Evolutionary conservation across 2,797 vertebrate species (phyloP), one percentile per base, ranked within the genome.

Genomic region (Gobio occitaniae): DNA sequence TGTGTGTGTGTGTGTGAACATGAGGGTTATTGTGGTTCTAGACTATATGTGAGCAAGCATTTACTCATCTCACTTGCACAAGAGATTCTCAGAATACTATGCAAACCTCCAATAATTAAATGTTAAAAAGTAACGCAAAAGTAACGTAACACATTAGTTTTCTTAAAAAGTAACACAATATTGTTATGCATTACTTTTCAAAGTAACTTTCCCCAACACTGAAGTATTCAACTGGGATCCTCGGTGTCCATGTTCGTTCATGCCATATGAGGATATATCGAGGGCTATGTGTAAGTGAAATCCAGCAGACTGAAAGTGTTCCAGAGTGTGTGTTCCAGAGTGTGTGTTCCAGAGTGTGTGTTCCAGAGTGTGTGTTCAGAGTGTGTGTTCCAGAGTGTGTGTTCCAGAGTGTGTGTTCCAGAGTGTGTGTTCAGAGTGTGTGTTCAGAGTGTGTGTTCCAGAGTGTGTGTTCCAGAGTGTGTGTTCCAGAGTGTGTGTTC

Each of bases 381-480:
- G 25, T 25, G 44, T 63, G 56, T 75, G 69, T 75, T 84, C 59
- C 82, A 80, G 32, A 74, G 36, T 25, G 44, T 63, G 56, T 75
- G 69, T 75, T 84, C 59, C 82, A 80, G 32, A 74, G 36, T 25
- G 44, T 63, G 56, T 75, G 69, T 75, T 84, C 59, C 82, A 80
- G 32, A 74, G 36, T 25, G 44, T 63, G 56, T 75, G 69, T 75
- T 84, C 82, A 80, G 32, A 74, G 36, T 25, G 25, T 25, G 25
- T 25, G 25, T 25, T 25, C 25, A 25, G 25, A 25, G 25, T 25
- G 44, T 63, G 56, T 75, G 69, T 75, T 84, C 59, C 82, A 80
- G 32, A 74, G 36, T 25, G 44, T 63, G 56, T 75, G 69, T 75
- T 75, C 59, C 82, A 80, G 32, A 74, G 36, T 25, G 44, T 63